phyloP scores from a whole-genome alignment of 1,140 invertebrate genomes.

The Panulirus ornatus region DNA sequence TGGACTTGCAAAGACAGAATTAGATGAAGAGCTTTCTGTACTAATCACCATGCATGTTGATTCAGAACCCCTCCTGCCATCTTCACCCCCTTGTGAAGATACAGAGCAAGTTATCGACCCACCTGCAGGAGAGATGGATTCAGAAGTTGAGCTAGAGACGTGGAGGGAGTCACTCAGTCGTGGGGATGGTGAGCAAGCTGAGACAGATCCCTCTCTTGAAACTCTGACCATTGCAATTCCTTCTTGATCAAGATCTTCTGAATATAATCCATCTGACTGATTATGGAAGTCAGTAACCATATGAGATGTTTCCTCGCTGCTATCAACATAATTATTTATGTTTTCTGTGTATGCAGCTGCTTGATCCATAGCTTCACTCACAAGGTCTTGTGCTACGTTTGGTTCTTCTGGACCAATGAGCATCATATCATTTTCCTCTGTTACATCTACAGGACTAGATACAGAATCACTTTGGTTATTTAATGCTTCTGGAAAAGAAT shows the following conservation, averaged over 20 bases:
- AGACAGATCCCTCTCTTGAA: conserved; percentile 36
- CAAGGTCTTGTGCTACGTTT: conserved; percentile 9
- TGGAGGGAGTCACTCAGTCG: conserved; percentile 56
- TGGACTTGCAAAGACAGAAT: conserved; percentile 76
- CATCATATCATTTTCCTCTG: conserved; percentile 28
- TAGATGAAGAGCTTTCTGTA: conserved; percentile 76
- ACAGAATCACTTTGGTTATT: conserved; percentile 70
- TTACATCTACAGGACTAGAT: conserved; percentile 65
- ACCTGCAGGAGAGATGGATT: conserved; percentile 43
- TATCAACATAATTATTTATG: conserved; percentile 31
- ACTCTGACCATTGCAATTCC: conserved; percentile 18
- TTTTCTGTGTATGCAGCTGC: neutral
- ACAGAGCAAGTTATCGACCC: conserved; percentile 71
- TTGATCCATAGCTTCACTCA: conserved; percentile 17
- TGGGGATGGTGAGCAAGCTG: conserved; percentile 52
- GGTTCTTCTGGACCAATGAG: conserved; percentile 44
- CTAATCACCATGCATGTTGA: conserved; percentile 76
- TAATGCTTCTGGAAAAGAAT: conserved; percentile 39
- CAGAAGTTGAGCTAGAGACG: conserved; percentile 53
- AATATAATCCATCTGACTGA: conserved; percentile 23
- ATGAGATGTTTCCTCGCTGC: neutral
- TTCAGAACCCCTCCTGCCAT: conserved; percentile 67
- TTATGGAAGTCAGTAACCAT: neutral
- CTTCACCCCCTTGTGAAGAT: conserved; percentile 68
- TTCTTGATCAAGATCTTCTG: conserved; percentile 32